These are phyloP conservation scores for Pteria penguin DNA, from an alignment of 2,888 invertebrate genomes.

Conservation along the genomic window DNA sequence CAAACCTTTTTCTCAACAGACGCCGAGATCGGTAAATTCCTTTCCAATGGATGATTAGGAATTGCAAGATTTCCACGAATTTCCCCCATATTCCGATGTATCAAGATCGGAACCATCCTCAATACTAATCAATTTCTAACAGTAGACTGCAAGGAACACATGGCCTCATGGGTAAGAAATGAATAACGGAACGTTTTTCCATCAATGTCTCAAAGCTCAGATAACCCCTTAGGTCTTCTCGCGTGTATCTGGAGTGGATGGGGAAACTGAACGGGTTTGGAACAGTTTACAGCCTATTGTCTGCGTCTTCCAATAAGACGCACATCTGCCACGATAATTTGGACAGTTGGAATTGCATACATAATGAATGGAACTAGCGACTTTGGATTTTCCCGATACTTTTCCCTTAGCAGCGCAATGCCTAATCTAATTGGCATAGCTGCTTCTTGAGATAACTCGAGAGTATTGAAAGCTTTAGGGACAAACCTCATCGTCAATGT, in stretches of 20 bases:
- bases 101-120: constrained; percentile 23
- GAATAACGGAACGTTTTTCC: constrained; percentile 11
- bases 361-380: not conserved
- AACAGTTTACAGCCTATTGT: not conserved
- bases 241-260: too few species aligned
- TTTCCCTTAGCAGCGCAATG: too few species aligned
- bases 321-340: constrained; percentile 4
- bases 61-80: not conserved
- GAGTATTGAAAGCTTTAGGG: too few species aligned
- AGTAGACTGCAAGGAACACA: constrained; percentile 9
- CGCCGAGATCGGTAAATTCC: constrained; percentile 14
- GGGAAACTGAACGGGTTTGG: too few species aligned
- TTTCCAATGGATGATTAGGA: constrained; percentile 6
- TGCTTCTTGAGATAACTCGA: too few species aligned
- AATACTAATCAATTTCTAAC: constrained; percentile 21
- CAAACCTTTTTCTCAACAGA: constrained; percentile 28
- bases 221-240: too few species aligned
- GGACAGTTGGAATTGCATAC: not conserved
- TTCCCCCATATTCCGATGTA: constrained; percentile 22
- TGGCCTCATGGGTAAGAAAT: constrained; percentile 28
- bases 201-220: constrained; percentile 9
- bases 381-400: not conserved
- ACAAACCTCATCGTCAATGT: too few species aligned
- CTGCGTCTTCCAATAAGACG: not conserved
- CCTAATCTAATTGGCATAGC: too few species aligned